Evolutionary conservation across 35 echinoderm and acorn worm genomes (phyloP), one percentile per base, ranked within the genome.

Genomic region (Apostichopus parvimensis): DNA sequence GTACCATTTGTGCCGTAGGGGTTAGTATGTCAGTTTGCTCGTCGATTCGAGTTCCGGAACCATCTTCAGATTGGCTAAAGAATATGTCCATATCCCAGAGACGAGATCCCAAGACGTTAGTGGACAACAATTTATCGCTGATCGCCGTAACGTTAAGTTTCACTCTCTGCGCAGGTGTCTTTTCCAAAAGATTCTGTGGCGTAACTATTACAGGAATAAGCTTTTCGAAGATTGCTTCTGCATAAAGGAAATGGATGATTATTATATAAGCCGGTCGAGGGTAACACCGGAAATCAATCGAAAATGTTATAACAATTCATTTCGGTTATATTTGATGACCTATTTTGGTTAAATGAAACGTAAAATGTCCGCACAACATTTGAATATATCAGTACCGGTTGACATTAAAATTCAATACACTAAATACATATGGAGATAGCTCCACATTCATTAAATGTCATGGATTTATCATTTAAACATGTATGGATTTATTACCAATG

Each of bases 11-110:
- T 12, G 28, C 70, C 0, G 89, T 56, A 12, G 89, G 76, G 59
- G 72, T 91, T 7, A 91, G 18, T 17, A 91, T 79, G 56, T 79
- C 72, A 4, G 54, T 26, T 57, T 91, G 89, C 26, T 91, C 89
- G 2, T 91, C 77, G 1, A 79, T 79, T 15, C 89, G 71, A 14
- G 20, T 77, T 23, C 89, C 89, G 8, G 45, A 5, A 12, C 89
- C 89, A 59, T 56, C n/a, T 68, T 72, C 11, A 17, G 18, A n/a
- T 10, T 45, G 4, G 24, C 86, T 88, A n/a, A 88, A 88, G 34
- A 88, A 88, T 28, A 34, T 64, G 61, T 88, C 86, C 60, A 88
- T 54, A 66, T 88, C 60, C 86, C 86, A 88, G 8, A 88, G 45
- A 17, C 21, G 20, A 0, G 8, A 55, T 4, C 86, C 86, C 13